A percentile compares a stretch with the other conserved stretches of the same genome.
These are phyloP conservation scores for Anadara kagoshimensis DNA, from an alignment of 1,140 invertebrate species.

Conservation along the genomic window DNA sequence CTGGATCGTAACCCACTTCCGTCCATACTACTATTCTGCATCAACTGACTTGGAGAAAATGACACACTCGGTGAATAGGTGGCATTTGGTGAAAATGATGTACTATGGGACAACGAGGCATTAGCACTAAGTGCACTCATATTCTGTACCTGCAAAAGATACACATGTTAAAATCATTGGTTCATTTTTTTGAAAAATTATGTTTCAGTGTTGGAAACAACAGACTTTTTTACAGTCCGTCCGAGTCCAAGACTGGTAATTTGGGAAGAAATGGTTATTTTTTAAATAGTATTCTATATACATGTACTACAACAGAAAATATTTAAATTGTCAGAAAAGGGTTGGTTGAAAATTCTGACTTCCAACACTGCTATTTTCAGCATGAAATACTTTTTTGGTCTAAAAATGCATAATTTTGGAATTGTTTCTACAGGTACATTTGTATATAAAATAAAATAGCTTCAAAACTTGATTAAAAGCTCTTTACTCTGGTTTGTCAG, in stretches of 20 bases:
- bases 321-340: neutral
- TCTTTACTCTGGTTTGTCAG: too few species aligned
- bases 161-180: neutral
- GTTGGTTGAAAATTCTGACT: neutral
- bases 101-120: constrained; percentile 28
- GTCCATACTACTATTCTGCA: constrained; percentile 21
- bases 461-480: too few species aligned
- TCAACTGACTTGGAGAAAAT: constrained; percentile 16
- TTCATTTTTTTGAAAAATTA: neutral
- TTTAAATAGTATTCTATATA: neutral
- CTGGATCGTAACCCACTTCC: constrained; percentile 23
- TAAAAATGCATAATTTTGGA: too few species aligned
- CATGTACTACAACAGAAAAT: neutral
- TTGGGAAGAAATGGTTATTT: neutral
- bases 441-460: too few species aligned
- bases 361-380: too few species aligned
- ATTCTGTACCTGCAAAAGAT: constrained; percentile 17
- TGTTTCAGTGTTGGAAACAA: neutral
- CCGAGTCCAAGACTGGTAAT: neutral
- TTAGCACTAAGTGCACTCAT: constrained; percentile 18
- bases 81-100: constrained; percentile 29
- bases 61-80: constrained; percentile 14
- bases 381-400: too few species aligned
- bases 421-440: too few species aligned
- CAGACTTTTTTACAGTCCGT: neutral